Evolutionary conservation across 2,888 invertebrate genomes (phyloP).

Genomic region (Hirtodrosophila alboralis): DNA sequence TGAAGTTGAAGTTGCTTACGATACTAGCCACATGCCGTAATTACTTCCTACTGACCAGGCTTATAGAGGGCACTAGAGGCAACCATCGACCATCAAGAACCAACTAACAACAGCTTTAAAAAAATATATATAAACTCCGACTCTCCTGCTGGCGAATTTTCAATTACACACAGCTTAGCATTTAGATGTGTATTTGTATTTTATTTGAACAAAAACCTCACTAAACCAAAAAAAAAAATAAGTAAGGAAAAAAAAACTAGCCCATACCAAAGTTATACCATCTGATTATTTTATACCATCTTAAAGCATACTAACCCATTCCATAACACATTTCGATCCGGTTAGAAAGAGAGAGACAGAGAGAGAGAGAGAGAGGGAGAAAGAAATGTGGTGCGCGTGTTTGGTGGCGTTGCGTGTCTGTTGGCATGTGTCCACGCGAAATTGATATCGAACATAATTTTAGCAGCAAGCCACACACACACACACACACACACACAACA

Average conservation of each 20-base stretch:
- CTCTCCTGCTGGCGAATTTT: conserved; percentile 22
- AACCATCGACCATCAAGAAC: background rate
- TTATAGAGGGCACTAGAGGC: conserved; percentile 34
- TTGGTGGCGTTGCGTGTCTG: conserved; percentile 79
- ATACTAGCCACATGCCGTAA: conserved; percentile 34
- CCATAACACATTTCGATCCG: conserved; percentile 16
- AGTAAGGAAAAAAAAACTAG: too few relatives aligned
- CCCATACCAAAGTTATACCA: conserved; percentile 11
- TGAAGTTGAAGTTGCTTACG: conserved; percentile 18
- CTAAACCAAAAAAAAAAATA: conserved; percentile 9
- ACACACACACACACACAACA: conserved; percentile 38
- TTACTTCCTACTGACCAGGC: conserved; percentile 42
- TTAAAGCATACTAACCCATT: conserved; percentile 11
- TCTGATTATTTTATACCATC: background rate
- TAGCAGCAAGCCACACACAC: conserved; percentile 53
- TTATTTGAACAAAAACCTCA: conserved; percentile 39
- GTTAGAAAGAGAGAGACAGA: conserved; percentile 5
- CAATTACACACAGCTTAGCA: conserved; percentile 30
- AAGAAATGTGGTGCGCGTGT: conserved; percentile 73
- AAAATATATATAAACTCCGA: background rate
- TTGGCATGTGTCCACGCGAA: conserved; percentile 80
- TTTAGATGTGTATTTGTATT: conserved; percentile 15
- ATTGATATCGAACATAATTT: conserved; percentile 79
- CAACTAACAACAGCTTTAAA: conserved; percentile 3
- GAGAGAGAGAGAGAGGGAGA: conserved; percentile 16